Conservation (phyloP, 2,797 vertebrate genomes). For the Cyclopterus lumpus region DNA sequence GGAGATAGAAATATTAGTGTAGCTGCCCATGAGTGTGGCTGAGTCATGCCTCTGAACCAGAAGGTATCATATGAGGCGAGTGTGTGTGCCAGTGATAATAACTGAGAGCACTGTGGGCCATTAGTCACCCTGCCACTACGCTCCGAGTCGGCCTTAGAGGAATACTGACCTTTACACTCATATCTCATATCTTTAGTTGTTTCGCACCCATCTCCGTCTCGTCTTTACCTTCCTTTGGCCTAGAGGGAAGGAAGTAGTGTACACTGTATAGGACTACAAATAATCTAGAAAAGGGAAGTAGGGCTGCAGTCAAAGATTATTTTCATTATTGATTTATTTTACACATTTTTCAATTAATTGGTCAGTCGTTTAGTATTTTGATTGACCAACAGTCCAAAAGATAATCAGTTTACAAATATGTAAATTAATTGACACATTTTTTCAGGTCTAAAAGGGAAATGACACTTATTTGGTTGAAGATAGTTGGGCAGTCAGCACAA, state of each 20-base stretch:
- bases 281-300: neutral
- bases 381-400: neutral
- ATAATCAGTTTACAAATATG: neutral
- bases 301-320: neutral
- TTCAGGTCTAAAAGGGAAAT: neutral
- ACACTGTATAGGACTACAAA: neutral
- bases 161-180: slow-evolving; percentile 58
- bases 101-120: slow-evolving; percentile 72
- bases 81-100: slow-evolving; percentile 57
- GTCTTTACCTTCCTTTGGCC: neutral
- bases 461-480: neutral
- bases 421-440: neutral
- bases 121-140: slow-evolving; percentile 69
- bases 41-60: slow-evolving; percentile 61
- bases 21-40: slow-evolving; percentile 47
- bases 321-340: neutral
- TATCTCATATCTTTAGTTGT: slow-evolving; percentile 31
- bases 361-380: neutral
- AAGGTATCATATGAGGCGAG: slow-evolving; percentile 55
- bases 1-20: slow-evolving; percentile 58
- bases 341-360: neutral
- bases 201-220: slow-evolving; percentile 4
- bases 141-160: slow-evolving; percentile 57
- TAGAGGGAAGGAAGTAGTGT: neutral
- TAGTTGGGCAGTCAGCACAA: neutral